Evolutionary conservation across 2,113 vertebrate genomes (phyloP), one percentile per base, ranked within the genome.

Genomic region (Meriones unguiculatus): DNA sequence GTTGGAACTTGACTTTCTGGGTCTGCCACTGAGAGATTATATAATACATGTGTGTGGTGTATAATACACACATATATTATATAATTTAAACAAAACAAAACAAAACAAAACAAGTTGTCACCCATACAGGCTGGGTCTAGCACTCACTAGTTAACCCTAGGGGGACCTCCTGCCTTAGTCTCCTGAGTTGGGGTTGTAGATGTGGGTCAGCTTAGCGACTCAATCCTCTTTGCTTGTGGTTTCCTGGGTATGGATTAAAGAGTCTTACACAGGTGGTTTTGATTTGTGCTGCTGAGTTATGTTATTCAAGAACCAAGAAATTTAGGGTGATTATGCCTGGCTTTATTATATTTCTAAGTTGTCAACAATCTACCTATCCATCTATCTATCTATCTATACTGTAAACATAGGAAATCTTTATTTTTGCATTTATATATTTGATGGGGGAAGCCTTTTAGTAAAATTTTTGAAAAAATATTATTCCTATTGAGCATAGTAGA

Each of bases 371-470:
- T 50, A 87, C 92, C 84, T 38, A 72, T 46, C 41, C 41, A 46
- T 46, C 46, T 46, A 46, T 46, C 14, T 93, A 46, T 46, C 46
- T 46, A 46, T 46, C 14, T 93, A 8, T n/a, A 30, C 25, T 28
- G 92, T 94, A 92, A 95, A 93, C 88, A 59, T n/a, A 62, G 12
- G 80, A n/a, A 82, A 57, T 59, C 4, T 75, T 18, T 88, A 46
- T 84, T 84, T 94, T 96, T 96, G 62, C 62, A 70, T 92, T 89
- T 82, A 94, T 87, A 72, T 28, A 92, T 90, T 96, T 78, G 92
- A 81, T 76, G 28, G 3, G n/a, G 17, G 94, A 72, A 97, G 5
- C 12, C 70, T 91, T n/a, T 95, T 77, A 69, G 20, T 95, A 59
- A 89, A 92, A 67, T 95, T 28, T 90, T 95, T 90, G 15, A 73